phyloP scores from a whole-genome alignment of 2,888 invertebrate species.

The Lypha dubia region DNA sequence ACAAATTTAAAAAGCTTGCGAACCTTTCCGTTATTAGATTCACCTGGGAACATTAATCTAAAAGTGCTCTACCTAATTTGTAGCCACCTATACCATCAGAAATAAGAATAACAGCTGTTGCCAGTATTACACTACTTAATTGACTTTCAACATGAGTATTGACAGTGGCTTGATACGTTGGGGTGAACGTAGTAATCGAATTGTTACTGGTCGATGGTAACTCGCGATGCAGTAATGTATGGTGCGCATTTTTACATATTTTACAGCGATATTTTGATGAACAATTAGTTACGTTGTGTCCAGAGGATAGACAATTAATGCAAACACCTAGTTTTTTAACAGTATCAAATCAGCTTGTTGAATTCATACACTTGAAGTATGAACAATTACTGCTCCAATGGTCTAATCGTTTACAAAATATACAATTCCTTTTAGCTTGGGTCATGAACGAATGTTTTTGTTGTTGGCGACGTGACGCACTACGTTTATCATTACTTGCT shows the following conservation, averaged over 20 bases:
- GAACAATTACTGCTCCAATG: constrained; percentile 32
- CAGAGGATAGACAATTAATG: constrained; percentile 23
- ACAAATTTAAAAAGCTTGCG: constrained; percentile 26
- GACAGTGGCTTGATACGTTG: constrained; percentile 9
- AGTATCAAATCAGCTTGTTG: constrained; percentile 4
- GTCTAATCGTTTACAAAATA: constrained; percentile 35
- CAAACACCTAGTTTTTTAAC: constrained; percentile 31
- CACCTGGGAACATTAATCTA: constrained; percentile 29
- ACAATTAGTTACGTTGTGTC: constrained; percentile 17
- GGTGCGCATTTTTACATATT: constrained; percentile 18
- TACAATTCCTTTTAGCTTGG: constrained; percentile 26
- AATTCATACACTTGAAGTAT: constrained; percentile 9
- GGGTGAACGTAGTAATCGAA: neutral
- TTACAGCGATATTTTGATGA: constrained; percentile 38
- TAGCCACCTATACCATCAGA: neutral
- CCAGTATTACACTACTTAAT: constrained; percentile 22
- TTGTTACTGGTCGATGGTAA: neutral
- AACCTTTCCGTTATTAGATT: constrained; percentile 38
- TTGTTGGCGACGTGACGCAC: constrained; percentile 18
- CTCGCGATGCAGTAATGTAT: constrained; percentile 21
- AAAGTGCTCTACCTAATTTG: constrained; percentile 21
- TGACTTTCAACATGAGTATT: constrained; percentile 8
- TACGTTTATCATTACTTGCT: constrained; percentile 4
- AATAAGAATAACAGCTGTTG: constrained; percentile 1
- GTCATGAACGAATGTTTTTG: constrained; percentile 14